A percentile compares a stretch with the other conserved stretches of the same genome.
phyloP scores from a whole-genome alignment of 2,888 invertebrate species.

The Agriopis aurantiaria region DNA sequence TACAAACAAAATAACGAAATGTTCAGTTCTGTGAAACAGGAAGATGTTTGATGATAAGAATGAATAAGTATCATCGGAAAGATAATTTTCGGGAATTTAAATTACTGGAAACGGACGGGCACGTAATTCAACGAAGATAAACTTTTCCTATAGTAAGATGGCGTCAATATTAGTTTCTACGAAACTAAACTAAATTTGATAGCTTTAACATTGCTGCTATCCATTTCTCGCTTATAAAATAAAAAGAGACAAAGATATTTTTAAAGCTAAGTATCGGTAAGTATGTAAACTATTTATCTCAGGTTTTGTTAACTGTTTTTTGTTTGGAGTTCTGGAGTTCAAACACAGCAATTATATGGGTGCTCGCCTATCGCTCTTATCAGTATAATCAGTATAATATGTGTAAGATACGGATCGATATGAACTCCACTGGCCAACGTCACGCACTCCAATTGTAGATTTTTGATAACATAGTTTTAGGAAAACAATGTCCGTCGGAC shows the following conservation, averaged over 20 bases:
- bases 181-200: not conserved
- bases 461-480: conserved; percentile 64
- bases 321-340: conserved; percentile 19
- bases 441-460: conserved; percentile 54
- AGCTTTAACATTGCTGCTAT: not conserved
- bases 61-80: conserved; percentile 23
- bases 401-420: conserved; percentile 42
- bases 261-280: no score
- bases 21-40: conserved; percentile 16
- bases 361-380: conserved; percentile 31
- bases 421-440: conserved; percentile 53
- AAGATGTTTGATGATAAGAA: conserved; percentile 14
- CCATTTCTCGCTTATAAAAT: not conserved
- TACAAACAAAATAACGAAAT: not conserved
- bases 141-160: conserved; percentile 15
- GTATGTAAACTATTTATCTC: not conserved
- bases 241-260: not conserved
- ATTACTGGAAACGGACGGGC: conserved; percentile 8
- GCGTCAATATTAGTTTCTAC: not conserved
- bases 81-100: conserved; percentile 11
- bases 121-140: conserved; percentile 11
- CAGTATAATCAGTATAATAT: conserved; percentile 31
- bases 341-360: conserved; percentile 30
- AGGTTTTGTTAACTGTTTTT: not conserved
- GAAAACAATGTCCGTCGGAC: conserved; percentile 60